Evolutionary conservation across 2,888 invertebrate species (phyloP).

Genomic region (Myathropa florea): DNA sequence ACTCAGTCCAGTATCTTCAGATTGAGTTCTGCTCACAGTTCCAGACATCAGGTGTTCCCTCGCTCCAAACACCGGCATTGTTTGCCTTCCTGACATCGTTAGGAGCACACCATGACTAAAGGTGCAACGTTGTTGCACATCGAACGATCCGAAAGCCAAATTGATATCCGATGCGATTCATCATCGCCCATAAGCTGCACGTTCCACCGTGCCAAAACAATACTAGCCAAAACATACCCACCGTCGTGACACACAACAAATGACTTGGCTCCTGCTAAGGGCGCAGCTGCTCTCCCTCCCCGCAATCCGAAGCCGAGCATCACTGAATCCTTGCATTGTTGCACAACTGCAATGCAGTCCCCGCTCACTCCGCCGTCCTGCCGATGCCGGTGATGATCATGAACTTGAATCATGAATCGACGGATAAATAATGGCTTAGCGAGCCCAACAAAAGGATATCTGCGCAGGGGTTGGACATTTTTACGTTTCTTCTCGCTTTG

Average conservation of each 20-base stretch:
- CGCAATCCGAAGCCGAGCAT: neutral
- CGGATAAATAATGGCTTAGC: slow-evolving; percentile 49
- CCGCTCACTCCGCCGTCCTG: slow-evolving; percentile 8
- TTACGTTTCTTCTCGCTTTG: neutral
- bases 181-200: slow-evolving; percentile 23
- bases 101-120: neutral
- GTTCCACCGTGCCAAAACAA: slow-evolving; percentile 33
- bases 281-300: slow-evolving; percentile 51
- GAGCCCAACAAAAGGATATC: slow-evolving; percentile 40
- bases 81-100: too few relatives aligned
- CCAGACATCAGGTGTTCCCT: too few relatives aligned
- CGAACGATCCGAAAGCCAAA: neutral
- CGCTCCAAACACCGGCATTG: too few relatives aligned
- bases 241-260: slow-evolving; percentile 21
- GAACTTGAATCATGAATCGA: slow-evolving; percentile 64
- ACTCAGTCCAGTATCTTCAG: too few relatives aligned
- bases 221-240: neutral
- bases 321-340: slow-evolving; percentile 52
- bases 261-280: slow-evolving; percentile 35
- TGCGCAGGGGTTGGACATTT: slow-evolving; percentile 30
- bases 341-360: slow-evolving; percentile 57
- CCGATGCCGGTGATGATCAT: slow-evolving; percentile 60
- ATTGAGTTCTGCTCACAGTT: too few relatives aligned
- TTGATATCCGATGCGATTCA: neutral
- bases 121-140: neutral